Evolutionary conservation across 2,888 invertebrate genomes (phyloP).

Genomic region (Minunthozetes semirufus): DNA sequence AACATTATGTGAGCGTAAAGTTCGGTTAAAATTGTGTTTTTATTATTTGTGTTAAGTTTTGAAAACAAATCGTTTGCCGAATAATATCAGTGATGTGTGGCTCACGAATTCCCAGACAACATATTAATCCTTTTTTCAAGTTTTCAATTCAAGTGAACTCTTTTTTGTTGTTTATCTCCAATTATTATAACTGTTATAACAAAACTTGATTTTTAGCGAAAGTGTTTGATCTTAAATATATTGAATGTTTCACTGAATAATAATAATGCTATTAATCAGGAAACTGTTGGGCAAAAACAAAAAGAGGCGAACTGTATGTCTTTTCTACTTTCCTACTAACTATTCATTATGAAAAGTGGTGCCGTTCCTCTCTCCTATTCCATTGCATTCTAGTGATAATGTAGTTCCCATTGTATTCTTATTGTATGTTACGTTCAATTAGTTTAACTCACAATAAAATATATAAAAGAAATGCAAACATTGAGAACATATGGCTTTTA

Average conservation of each 20-base stretch:
- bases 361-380: background rate
- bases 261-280: conserved; percentile 14
- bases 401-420: too few species aligned
- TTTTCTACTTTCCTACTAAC: background rate
- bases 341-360: background rate
- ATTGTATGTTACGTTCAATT: background rate
- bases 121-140: too few species aligned
- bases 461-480: background rate
- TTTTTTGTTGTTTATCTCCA: too few species aligned
- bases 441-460: background rate
- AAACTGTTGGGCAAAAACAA: background rate
- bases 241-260: background rate
- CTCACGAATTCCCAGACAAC: too few species aligned
- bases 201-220: too few species aligned
- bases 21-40: background rate
- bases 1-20: background rate
- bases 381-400: too few species aligned
- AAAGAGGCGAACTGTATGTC: background rate
- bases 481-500: background rate
- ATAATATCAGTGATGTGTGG: too few species aligned
- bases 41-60: background rate
- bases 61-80: background rate
- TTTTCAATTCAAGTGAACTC: too few species aligned
- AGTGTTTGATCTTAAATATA: background rate
- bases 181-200: too few species aligned